phyloP scores from a whole-genome alignment of 2,888 invertebrate species.

The Antheraea yamamai region DNA sequence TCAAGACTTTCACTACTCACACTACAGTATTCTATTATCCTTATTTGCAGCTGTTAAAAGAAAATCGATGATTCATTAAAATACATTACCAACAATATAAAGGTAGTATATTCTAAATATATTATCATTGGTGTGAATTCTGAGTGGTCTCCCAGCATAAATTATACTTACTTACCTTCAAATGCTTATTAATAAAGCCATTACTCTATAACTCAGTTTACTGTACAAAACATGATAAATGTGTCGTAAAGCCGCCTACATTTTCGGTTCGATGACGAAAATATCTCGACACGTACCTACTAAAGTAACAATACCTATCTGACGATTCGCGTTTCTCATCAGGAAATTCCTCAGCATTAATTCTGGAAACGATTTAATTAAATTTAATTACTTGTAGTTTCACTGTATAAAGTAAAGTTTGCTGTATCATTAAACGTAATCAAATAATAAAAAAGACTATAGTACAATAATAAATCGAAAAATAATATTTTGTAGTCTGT shows the following conservation, averaged over 20 bases:
- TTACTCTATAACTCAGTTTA: constrained; percentile 39
- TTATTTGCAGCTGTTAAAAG: not conserved
- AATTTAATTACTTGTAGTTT: not conserved
- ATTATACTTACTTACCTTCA: constrained; percentile 1
- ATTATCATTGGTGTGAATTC: not conserved
- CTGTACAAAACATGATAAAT: constrained; percentile 41
- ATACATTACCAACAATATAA: not conserved
- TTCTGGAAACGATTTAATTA: constrained; percentile 38
- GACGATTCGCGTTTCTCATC: constrained; percentile 40
- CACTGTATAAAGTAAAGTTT: not conserved
- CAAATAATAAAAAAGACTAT: not conserved
- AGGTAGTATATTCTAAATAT: not conserved
- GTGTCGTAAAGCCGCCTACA: constrained; percentile 53
- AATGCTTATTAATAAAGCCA: constrained; percentile 28
- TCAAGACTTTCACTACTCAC: constrained; percentile 7
- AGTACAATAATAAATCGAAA: no score
- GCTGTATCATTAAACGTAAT: not conserved
- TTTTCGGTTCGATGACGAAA: constrained; percentile 48
- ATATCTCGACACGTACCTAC: constrained; percentile 51
- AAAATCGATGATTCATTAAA: not conserved
- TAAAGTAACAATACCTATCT: constrained; percentile 36
- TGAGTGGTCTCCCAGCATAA: not conserved
- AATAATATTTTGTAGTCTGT: not conserved
- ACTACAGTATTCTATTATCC: not conserved
- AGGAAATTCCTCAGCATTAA: constrained; percentile 38